Conservation (phyloP, 2,113 vertebrate genomes). For the Phaethon lepturus region DNA sequence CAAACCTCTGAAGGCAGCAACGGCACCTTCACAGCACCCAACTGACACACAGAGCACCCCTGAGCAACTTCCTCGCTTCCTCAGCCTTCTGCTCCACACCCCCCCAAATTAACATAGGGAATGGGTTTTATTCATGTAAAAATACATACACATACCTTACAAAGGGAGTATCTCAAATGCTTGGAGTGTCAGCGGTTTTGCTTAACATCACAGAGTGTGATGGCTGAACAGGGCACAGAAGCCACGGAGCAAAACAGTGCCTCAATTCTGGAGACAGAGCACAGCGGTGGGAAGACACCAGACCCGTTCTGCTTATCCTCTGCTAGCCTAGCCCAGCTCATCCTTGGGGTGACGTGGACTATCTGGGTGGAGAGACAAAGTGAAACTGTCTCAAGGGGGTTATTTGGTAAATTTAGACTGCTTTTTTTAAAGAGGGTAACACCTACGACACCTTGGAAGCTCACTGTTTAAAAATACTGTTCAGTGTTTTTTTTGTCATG, state of each 20-base stretch:
- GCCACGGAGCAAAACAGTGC: not conserved
- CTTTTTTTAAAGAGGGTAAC: not conserved
- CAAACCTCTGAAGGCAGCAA: not conserved
- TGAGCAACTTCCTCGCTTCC: not conserved
- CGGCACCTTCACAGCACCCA: not conserved
- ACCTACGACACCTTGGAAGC: not conserved
- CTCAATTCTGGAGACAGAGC: not conserved
- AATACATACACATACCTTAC: not conserved
- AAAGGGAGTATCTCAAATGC: not conserved
- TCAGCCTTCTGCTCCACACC: not conserved
- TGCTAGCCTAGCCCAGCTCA: not conserved
- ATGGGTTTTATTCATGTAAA: not conserved
- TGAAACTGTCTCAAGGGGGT: not conserved
- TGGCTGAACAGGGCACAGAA: not conserved
- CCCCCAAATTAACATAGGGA: too few relatives aligned
- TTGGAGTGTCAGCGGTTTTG: not conserved
- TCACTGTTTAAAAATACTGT: not conserved
- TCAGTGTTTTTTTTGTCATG: not conserved
- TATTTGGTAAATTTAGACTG: not conserved
- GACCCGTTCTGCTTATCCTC: not conserved
- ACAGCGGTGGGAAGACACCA: not conserved
- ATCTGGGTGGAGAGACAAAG: rapidly evolving
- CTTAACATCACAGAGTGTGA: rapidly evolving
- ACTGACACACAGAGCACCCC: not conserved
- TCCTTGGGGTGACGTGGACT: not conserved